Percentiles rank a stretch among this genome's conserved stretches.
These are phyloP conservation scores for Paramormyrops hopkinsi DNA, from an alignment of 2,797 vertebrate genomes.

Conservation along the genomic window DNA sequence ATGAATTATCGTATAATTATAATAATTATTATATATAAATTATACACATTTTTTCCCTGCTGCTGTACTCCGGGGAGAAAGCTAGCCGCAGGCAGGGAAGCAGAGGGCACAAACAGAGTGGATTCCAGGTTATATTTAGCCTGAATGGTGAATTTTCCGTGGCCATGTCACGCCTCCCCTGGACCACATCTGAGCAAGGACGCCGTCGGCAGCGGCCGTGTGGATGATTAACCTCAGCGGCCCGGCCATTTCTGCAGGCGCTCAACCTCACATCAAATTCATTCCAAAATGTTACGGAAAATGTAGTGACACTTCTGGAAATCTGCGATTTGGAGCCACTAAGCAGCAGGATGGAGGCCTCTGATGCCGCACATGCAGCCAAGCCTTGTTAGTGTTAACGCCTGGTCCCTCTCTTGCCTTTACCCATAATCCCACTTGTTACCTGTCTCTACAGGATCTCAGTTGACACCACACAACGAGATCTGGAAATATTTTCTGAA, in stretches of 20 bases:
- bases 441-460: background rate
- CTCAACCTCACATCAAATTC: background rate
- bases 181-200: background rate
- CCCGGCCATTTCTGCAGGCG: background rate
- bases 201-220: background rate
- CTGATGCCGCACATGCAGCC: background rate
- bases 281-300: background rate
- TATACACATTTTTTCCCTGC: background rate
- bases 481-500: background rate
- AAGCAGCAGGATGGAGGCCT: background rate
- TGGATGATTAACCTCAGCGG: background rate
- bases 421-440: background rate
- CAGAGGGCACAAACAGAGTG: background rate
- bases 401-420: background rate
- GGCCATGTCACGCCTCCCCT: conserved; percentile 2
- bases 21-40: conserved; percentile 1
- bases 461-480: background rate
- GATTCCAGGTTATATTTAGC: background rate
- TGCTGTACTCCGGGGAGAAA: background rate
- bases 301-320: background rate
- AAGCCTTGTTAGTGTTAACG: background rate
- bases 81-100: background rate
- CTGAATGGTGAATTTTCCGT: background rate
- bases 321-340: background rate
- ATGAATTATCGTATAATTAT: background rate